Evolutionary conservation across 2,113 vertebrate species (phyloP).

Genomic region (Nyctibius bracteatus): DNA sequence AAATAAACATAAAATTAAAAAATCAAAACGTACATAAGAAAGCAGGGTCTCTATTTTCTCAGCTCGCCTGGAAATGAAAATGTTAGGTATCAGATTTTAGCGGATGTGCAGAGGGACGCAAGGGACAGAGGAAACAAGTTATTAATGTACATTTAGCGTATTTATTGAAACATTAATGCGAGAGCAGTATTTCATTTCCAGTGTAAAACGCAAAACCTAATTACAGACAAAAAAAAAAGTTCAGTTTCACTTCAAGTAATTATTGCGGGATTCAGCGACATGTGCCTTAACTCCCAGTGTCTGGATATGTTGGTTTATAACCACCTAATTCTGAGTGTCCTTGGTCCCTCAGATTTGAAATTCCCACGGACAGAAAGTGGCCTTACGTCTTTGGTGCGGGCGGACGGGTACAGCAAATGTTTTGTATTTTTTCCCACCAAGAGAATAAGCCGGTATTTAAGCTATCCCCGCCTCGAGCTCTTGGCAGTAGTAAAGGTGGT

Average conservation of each 20-base stretch:
- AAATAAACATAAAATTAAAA: neutral
- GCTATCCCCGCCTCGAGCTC: slow-evolving; percentile 42
- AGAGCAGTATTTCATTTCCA: neutral
- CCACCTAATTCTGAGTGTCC: neutral
- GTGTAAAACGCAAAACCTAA: neutral
- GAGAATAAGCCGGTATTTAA: slow-evolving; percentile 53
- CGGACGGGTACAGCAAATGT: neutral
- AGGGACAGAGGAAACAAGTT: neutral
- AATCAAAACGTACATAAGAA: neutral
- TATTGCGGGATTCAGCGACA: neutral
- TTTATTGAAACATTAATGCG: neutral
- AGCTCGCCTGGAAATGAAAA: neutral
- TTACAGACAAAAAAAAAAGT: neutral
- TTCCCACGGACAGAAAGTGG: neutral
- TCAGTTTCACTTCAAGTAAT: neutral
- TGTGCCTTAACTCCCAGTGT: neutral
- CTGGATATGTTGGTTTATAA: neutral
- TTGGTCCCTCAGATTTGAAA: neutral
- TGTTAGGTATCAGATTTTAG: neutral
- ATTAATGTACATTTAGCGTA: neutral
- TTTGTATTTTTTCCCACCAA: slow-evolving; percentile 12
- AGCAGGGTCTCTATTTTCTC: neutral
- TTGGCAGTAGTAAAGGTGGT: slow-evolving; percentile 62
- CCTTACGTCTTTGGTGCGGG: neutral
- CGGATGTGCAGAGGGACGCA: neutral